These are phyloP conservation scores for Diarsia rubi DNA, from an alignment of 2,888 invertebrate species.

Conservation along the genomic window DNA sequence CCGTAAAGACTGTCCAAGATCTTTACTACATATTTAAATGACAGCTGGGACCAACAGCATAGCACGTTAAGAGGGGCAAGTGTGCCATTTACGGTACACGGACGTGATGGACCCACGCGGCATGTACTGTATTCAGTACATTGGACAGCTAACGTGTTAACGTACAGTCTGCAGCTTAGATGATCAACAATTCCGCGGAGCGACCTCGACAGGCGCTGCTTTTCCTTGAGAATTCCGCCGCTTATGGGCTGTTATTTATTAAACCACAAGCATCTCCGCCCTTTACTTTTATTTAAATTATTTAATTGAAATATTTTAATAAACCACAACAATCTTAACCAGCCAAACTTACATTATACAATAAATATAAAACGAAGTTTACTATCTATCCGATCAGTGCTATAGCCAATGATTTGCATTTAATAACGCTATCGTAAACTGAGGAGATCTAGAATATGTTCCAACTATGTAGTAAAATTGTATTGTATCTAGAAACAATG, in stretches of 20 bases:
- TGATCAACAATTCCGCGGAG: neutral
- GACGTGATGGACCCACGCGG: too few species aligned
- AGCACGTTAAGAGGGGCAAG: too few species aligned
- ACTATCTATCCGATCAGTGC: neutral
- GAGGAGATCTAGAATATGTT: slow-evolving; percentile 22
- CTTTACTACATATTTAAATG: too few species aligned
- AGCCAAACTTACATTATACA: neutral
- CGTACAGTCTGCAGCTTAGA: neutral
- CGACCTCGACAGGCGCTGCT: neutral
- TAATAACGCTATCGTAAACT: slow-evolving; percentile 27
- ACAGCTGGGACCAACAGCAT: neutral
- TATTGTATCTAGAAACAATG: slow-evolving; percentile 32
- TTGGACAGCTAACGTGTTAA: too few species aligned
- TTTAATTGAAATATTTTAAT: neutral
- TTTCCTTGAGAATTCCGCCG: neutral
- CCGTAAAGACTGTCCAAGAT: neutral
- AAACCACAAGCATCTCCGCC: neutral
- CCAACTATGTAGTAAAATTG: slow-evolving; percentile 20
- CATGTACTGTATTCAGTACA: too few species aligned
- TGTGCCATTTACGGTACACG: too few species aligned
- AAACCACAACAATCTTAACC: neutral
- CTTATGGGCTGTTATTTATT: neutral
- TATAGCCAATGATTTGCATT: slow-evolving; percentile 28
- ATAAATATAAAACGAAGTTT: slow-evolving; percentile 23
- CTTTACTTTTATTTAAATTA: neutral